Evolutionary conservation across 2,888 invertebrate species (phyloP).

Genomic region (Cactoblastis cactorum): DNA sequence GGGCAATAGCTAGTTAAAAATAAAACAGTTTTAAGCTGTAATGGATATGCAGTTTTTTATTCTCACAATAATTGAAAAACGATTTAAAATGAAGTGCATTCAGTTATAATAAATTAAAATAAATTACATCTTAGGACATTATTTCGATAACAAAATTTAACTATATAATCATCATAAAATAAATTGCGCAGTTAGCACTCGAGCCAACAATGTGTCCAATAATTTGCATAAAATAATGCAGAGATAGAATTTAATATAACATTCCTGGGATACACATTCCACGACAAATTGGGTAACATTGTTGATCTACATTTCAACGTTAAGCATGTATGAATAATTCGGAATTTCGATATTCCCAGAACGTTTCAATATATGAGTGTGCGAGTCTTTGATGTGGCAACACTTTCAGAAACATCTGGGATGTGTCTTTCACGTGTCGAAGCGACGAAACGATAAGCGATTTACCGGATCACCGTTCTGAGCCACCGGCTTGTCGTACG

Average conservation of each 20-base stretch:
- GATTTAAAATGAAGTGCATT: too few relatives aligned
- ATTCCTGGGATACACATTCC: neutral
- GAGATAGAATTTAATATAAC: neutral
- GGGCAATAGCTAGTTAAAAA: too few relatives aligned
- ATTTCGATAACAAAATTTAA: too few relatives aligned
- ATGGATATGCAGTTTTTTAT: too few relatives aligned
- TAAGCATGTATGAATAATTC: conserved; percentile 21
- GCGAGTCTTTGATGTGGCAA: conserved; percentile 53
- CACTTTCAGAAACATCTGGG: conserved; percentile 53
- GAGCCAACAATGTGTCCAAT: neutral
- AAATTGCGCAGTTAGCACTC: neutral
- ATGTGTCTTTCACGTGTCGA: conserved; percentile 54
- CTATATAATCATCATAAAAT: neutral
- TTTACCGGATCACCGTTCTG: conserved; percentile 51
- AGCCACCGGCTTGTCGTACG: conserved; percentile 33
- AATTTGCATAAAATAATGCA: conserved; percentile 1
- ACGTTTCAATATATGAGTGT: conserved; percentile 35
- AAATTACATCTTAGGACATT: too few relatives aligned
- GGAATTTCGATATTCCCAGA: conserved; percentile 31
- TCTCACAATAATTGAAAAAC: too few relatives aligned
- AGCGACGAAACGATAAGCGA: conserved; percentile 48
- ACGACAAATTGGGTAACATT: conserved; percentile 3
- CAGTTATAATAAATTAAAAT: too few relatives aligned
- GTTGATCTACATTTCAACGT: conserved; percentile 4
- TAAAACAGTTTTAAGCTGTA: too few relatives aligned